These are phyloP conservation scores for Erebia epiphron DNA, from an alignment of 2,888 invertebrate species.

Conservation along the genomic window DNA sequence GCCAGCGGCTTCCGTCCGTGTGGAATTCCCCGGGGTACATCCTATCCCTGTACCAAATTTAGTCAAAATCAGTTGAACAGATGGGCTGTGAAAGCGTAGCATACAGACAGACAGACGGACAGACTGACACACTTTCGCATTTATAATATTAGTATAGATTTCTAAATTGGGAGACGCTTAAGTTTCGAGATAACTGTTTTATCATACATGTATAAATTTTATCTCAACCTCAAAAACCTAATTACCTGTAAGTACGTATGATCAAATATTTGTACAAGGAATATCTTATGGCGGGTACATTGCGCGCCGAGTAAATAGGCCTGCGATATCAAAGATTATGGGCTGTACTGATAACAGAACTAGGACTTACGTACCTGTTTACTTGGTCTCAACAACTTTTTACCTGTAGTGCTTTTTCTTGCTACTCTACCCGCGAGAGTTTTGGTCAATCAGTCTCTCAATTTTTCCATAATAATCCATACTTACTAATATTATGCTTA, in stretches of 20 bases:
- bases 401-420: neutral
- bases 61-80: too few relatives aligned
- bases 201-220: constrained; percentile 6
- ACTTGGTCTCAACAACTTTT: constrained; percentile 5
- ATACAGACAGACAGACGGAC: too few relatives aligned
- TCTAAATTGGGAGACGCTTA: too few relatives aligned
- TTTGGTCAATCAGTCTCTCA: too few relatives aligned
- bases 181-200: constrained; percentile 3
- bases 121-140: too few relatives aligned
- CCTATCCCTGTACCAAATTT: too few relatives aligned
- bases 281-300: constrained; percentile 57
- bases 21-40: too few relatives aligned
- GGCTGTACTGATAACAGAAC: constrained; percentile 58
- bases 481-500: too few relatives aligned
- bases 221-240: constrained; percentile 33
- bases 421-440: neutral
- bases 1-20: too few relatives aligned
- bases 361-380: constrained; percentile 42
- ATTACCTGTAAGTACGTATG: constrained; percentile 30
- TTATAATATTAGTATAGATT: too few relatives aligned
- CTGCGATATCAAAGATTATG: constrained; percentile 66
- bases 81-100: too few relatives aligned
- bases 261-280: constrained; percentile 48
- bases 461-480: too few relatives aligned
- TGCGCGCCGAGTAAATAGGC: constrained; percentile 57